A percentile compares a stretch with the other conserved stretches of the same genome.
Evolutionary conservation across 2,113 vertebrate species (phyloP).

Genomic region (Oostethus manadensis): DNA sequence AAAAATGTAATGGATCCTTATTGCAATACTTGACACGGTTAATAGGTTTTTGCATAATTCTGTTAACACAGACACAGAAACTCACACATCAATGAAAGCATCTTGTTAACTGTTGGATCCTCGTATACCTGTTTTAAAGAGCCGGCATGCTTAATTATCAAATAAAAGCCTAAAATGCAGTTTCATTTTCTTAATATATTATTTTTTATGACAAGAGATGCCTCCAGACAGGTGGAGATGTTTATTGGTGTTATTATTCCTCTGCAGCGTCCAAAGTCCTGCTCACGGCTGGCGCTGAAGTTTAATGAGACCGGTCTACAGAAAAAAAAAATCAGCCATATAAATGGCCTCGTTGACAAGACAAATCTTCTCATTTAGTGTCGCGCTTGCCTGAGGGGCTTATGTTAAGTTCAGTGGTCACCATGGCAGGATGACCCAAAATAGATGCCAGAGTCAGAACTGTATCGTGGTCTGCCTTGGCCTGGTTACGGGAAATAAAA

Average conservation of each 20-base stretch:
- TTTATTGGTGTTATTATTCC: neutral
- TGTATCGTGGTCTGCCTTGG: conserved; percentile 10
- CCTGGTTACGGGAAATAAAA: conserved; percentile 23
- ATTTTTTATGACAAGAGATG: no score
- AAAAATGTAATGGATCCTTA: no score
- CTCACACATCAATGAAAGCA: no score
- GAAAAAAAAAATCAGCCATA: conserved; percentile 23
- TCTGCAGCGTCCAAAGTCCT: conserved; percentile 22
- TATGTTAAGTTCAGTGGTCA: conserved; percentile 37
- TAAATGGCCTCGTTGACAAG: conserved; percentile 54
- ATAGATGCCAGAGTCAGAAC: conserved; percentile 26
- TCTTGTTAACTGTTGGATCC: no score
- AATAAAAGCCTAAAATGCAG: no score
- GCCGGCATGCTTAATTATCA: no score
- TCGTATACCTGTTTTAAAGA: no score
- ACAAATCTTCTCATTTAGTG: conserved; percentile 53
- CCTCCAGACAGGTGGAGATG: no score
- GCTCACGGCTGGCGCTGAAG: conserved; percentile 32
- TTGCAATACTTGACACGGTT: no score
- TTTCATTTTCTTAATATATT: no score
- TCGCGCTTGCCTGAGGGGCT: conserved; percentile 16
- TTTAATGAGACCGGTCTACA: conserved; percentile 55
- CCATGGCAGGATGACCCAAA: conserved; percentile 6
- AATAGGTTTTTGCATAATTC: no score
- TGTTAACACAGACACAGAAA: no score